phyloP scores from a whole-genome alignment of 1,140 invertebrate species.

The Cotesia glomerata region DNA sequence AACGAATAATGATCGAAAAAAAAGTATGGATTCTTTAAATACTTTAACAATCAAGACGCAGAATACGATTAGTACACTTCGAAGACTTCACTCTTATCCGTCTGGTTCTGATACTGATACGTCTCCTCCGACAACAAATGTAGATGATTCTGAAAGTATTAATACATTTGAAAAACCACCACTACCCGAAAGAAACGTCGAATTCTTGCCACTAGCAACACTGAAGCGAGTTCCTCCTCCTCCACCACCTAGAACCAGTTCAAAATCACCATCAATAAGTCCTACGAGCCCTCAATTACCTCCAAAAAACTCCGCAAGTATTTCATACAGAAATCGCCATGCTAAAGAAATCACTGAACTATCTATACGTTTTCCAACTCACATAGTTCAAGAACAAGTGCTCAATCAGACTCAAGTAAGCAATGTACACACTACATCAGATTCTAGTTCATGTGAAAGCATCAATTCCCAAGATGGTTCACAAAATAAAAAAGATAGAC shows the following conservation, averaged over 20 bases:
- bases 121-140: slow-evolving; percentile 69
- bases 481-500: slow-evolving; percentile 67
- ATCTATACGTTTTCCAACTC: slow-evolving; percentile 50
- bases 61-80: slow-evolving; percentile 58
- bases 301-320: slow-evolving; percentile 58
- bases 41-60: slow-evolving; percentile 48
- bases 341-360: slow-evolving; percentile 45
- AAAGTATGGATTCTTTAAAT: slow-evolving; percentile 65
- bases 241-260: slow-evolving; percentile 83
- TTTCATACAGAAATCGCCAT: slow-evolving; percentile 38
- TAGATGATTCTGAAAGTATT: slow-evolving; percentile 48
- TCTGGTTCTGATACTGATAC: slow-evolving; percentile 77
- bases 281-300: slow-evolving; percentile 73
- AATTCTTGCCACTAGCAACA: slow-evolving; percentile 69
- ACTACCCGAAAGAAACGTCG: slow-evolving; percentile 78
- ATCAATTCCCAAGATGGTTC: slow-evolving; percentile 77
- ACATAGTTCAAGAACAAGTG: slow-evolving; percentile 59
- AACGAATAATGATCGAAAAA: slow-evolving; percentile 64
- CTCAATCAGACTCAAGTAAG: slow-evolving; percentile 34
- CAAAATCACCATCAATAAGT: slow-evolving; percentile 80
- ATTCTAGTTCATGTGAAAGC: slow-evolving; percentile 75
- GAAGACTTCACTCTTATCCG: slow-evolving; percentile 76
- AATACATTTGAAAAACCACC: slow-evolving; percentile 69
- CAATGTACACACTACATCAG: slow-evolving; percentile 63
- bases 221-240: slow-evolving; percentile 81